Evolutionary conservation across 2,888 invertebrate genomes (phyloP), one percentile per base, ranked within the genome.

Genomic region (Nomada ruficornis): DNA sequence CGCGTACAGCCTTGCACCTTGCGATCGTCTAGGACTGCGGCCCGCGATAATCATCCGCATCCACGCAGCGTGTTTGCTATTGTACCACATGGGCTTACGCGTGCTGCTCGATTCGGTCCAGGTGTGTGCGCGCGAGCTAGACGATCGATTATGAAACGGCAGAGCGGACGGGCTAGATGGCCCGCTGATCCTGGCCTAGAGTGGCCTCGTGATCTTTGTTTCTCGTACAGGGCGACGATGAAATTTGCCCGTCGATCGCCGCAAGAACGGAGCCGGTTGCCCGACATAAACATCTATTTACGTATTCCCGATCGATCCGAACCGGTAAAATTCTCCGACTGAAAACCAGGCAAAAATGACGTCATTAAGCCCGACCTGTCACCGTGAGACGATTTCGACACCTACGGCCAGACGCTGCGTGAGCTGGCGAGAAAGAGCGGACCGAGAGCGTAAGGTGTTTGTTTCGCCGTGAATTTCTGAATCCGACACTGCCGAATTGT

Each of bases 281-380:
- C 47, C 62, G 0, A 47, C 47, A 42, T 64, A 82, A 77, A 77
- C 59, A 64, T 44, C 20, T 60, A 57, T 78, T 70, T 65, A n/a
- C 54, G 55, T 68, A 65, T 44, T 67, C 60, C 26, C 70, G 47
- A 50, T 79, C 76, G 65, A 70, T 80, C 60, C 55, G 47, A 55
- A 11, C 64, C 36, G 69, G 68, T 63, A 68, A 80, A 79, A 80
- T 84, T 82, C 73, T 57, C 42, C 44, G 77, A 73, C 71, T 75
- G 63, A 54, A 74, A 77, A 63, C 50, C 23, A 59, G 59, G 50
- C n/a, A 71, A 9, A 59, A 50, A 44, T 73, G 84, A 84, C 81
- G 86, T 82, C 80, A 84, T 54, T 86, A 81, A 86, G 84, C 83
- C 76, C 70, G 87, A 63, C 71, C 59, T 83, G 84, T 86, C 84